Evolutionary conservation across 1,140 invertebrate species (phyloP).

Genomic region (Platyscapa corneri): DNA sequence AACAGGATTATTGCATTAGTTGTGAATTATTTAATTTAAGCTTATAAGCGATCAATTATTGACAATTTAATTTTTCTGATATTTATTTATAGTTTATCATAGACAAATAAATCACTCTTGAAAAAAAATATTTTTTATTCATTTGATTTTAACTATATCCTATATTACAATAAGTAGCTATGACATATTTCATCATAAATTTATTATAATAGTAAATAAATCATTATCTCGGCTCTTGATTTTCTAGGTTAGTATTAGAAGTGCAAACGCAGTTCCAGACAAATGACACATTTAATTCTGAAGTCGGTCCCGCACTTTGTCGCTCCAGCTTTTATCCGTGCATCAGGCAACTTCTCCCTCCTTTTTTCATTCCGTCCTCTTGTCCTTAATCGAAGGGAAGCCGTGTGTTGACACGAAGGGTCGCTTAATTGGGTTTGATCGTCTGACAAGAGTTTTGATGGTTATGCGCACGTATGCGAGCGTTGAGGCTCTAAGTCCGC

Average conservation of each 20-base stretch:
- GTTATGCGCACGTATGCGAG: neutral
- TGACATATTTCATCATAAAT: too few relatives aligned
- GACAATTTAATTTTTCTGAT: too few relatives aligned
- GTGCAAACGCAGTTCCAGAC: neutral
- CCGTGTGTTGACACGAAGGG: constrained; percentile 25
- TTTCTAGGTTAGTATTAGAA: neutral
- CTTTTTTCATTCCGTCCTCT: neutral
- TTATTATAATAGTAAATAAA: too few relatives aligned
- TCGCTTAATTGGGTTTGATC: constrained; percentile 52
- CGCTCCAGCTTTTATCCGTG: neutral
- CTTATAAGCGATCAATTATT: too few relatives aligned
- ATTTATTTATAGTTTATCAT: too few relatives aligned
- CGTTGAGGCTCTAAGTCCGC: neutral
- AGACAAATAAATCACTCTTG: too few relatives aligned
- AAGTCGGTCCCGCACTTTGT: neutral
- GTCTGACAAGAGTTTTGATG: constrained; percentile 26
- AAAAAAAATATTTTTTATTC: too few relatives aligned
- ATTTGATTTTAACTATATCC: too few relatives aligned
- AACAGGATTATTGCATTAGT: too few relatives aligned
- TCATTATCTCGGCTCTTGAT: too few relatives aligned
- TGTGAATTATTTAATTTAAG: too few relatives aligned
- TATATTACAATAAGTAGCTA: too few relatives aligned
- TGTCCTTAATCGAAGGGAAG: neutral
- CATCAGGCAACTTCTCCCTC: neutral
- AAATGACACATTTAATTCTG: neutral